Base-by-base conservation (phyloP, 2,888 invertebrate species). In the Cephus pygmeus region DNA sequence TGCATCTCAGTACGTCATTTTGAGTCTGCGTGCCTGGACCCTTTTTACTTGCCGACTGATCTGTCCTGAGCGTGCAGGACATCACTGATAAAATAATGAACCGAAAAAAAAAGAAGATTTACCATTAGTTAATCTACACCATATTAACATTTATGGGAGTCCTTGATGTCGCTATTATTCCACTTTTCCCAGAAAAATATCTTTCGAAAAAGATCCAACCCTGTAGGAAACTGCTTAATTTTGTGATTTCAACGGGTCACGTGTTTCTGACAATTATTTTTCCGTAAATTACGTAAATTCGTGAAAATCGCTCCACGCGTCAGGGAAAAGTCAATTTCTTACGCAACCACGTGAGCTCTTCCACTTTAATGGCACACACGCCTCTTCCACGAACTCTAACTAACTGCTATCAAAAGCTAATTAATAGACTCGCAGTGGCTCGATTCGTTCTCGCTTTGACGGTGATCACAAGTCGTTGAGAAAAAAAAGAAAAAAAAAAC, bases 1-100 rank as follows among this genome's bases (percentile, higher is more conserved):
- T 85, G 84, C 23, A 56, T 56, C 56, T 84, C 81, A 77, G 80
- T 81, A 79, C 77, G 81, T 82, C 83, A 74, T 36, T 78, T 71
- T 31, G 71, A 12, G 79, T 81, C 79, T 78, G 77, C 81, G 80
- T 75, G 31, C 33, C 71, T 56, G 56, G 2, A 40, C 69, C 69
- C 73, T 35, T 73, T 30, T 81, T 73, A 75, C 77, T 75, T 75
- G 33, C 78, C 15, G 56, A 23, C 56, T 56, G 6, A 56, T 56
- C 23, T 56, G 2, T 23, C 23, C 56, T 9, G 23, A 56, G 9
- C 23, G 9, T 23, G 9, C 56, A 23, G 56, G 23, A 56, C 9
- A 23, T 23, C 56, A 23, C 2, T 56, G 23, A 56, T 56, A 56
- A 15, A 23, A 23, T 56, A 56, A 56, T 23, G 23, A 56, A 56